Evolutionary conservation across 2,797 vertebrate species (phyloP).

Genomic region (Prionace glauca): DNA sequence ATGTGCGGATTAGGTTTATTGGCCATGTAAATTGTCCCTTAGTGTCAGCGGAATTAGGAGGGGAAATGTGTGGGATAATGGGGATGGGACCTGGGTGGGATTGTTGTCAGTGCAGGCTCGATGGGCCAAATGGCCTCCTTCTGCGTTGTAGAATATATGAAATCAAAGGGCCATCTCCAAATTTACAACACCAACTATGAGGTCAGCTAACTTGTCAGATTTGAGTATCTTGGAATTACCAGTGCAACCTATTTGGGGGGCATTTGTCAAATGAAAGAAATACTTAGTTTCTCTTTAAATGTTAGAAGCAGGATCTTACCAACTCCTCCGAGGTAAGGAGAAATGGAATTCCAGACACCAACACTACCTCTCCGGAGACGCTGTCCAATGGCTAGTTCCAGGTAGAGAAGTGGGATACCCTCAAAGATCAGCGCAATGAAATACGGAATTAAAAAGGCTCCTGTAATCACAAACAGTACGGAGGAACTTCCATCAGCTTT

Average conservation of each 20-base stretch:
- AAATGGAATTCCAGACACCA: slow-evolving; percentile 74
- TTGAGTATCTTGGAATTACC: background rate
- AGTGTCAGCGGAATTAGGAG: too few relatives aligned
- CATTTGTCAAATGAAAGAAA: background rate
- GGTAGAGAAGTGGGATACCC: slow-evolving; percentile 78
- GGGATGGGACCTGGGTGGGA: too few relatives aligned
- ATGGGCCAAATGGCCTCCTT: too few relatives aligned
- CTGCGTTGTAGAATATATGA: too few relatives aligned
- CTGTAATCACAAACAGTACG: slow-evolving; percentile 50
- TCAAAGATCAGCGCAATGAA: slow-evolving; percentile 72
- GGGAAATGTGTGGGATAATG: too few relatives aligned
- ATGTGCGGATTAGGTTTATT: too few relatives aligned
- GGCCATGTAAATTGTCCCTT: too few relatives aligned
- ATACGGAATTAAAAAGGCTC: slow-evolving; percentile 86
- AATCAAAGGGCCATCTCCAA: background rate
- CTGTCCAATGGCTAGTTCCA: slow-evolving; percentile 81
- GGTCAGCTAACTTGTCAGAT: background rate
- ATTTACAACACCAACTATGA: background rate
- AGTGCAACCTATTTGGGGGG: background rate
- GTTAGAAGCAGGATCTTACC: slow-evolving; percentile 54
- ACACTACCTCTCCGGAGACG: slow-evolving; percentile 70
- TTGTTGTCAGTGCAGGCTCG: too few relatives aligned
- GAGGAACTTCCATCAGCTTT: background rate
- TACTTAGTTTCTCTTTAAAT: background rate
- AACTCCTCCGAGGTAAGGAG: slow-evolving; percentile 71